Evolutionary conservation across 2,888 invertebrate genomes (phyloP).

Genomic region (Operophtera brumata): DNA sequence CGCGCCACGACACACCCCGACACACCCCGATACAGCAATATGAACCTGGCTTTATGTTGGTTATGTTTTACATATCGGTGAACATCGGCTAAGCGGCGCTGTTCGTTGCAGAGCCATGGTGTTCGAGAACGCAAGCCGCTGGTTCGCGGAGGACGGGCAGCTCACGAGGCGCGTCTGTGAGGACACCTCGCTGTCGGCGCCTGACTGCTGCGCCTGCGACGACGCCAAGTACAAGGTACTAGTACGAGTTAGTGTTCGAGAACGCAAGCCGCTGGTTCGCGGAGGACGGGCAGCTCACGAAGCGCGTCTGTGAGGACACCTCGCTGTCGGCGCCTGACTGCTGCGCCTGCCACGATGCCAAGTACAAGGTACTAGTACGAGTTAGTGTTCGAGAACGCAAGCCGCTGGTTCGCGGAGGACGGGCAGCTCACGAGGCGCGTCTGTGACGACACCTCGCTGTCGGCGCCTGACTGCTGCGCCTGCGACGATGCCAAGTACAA

Average conservation of each 20-base stretch:
- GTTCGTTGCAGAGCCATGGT: conserved; percentile 87
- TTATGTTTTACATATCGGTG: too few relatives aligned
- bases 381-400: too few relatives aligned
- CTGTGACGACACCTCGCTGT: conserved; percentile 86
- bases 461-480: conserved; percentile 88
- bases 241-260: too few relatives aligned
- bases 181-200: conserved; percentile 81
- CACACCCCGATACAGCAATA: too few relatives aligned
- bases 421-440: conserved; percentile 88
- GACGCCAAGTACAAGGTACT: conserved; percentile 97
- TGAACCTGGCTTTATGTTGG: too few relatives aligned
- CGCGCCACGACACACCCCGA: too few relatives aligned
- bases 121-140: conserved; percentile 87
- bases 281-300: conserved; percentile 91
- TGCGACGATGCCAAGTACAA: conserved; percentile 98
- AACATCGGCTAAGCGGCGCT: too few relatives aligned
- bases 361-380: conserved; percentile 95
- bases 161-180: conserved; percentile 91
- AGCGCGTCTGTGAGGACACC: conserved; percentile 89
- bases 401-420: conserved; percentile 94
- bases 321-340: conserved; percentile 83
- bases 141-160: conserved; percentile 95
- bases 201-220: conserved; percentile 94
- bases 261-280: conserved; percentile 91
- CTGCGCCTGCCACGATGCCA: conserved; percentile 97